phyloP scores from a whole-genome alignment of 2,888 invertebrate genomes.

The Liodrosophila aerea region DNA sequence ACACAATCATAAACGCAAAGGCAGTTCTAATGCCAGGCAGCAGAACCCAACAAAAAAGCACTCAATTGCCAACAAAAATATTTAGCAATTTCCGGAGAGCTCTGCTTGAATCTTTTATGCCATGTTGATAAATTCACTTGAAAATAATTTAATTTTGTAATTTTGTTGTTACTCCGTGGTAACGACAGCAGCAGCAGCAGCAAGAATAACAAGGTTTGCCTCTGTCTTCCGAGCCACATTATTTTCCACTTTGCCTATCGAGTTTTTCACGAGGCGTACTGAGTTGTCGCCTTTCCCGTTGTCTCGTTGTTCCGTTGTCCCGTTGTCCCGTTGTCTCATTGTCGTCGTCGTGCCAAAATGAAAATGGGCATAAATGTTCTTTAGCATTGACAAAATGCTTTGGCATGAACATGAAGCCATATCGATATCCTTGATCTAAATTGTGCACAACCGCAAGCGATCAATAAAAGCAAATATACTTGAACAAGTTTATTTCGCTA shows the following conservation, averaged over 20 bases:
- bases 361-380: conserved; percentile 71
- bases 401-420: conserved; percentile 68
- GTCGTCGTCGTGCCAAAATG: conserved; percentile 50
- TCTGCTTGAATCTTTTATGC: conserved; percentile 42
- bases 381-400: conserved; percentile 75
- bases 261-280: conserved; percentile 43
- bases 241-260: conserved; percentile 72
- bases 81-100: conserved; percentile 69
- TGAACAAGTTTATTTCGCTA: conserved; percentile 58
- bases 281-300: conserved; percentile 37
- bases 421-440: conserved; percentile 79
- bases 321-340: conserved; percentile 8
- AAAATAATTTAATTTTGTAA: conserved; percentile 76
- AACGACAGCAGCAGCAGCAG: conserved; percentile 23
- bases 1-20: conserved; percentile 52
- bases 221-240: conserved; percentile 63
- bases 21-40: conserved; percentile 12
- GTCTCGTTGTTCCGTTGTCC: conserved; percentile 29
- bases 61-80: conserved; percentile 70
- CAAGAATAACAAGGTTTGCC: conserved; percentile 1
- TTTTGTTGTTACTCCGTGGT: conserved; percentile 49
- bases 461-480: conserved; percentile 65
- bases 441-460: conserved; percentile 79
- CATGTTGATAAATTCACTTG: conserved; percentile 67
- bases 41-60: conserved; percentile 14